Percentiles rank a stretch among this genome's conserved stretches.
Conservation (phyloP, 2,888 invertebrate species). For the Ganaspis brasiliensis region DNA sequence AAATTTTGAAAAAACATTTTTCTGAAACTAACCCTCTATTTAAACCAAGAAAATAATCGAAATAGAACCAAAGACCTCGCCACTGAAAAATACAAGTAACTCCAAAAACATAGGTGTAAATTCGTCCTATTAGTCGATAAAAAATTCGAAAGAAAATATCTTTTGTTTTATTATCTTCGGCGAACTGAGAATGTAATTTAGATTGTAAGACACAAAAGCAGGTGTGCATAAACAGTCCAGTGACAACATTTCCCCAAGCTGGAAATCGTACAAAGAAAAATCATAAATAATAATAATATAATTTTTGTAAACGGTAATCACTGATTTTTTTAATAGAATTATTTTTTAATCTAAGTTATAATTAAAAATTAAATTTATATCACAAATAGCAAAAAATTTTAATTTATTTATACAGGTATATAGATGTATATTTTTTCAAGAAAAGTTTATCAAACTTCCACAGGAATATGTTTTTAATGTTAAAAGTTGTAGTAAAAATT, state of each 20-base stretch:
- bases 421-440: no score
- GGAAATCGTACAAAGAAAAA: constrained; percentile 77
- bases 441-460: no score
- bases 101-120: constrained; percentile 82
- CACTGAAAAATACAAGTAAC: constrained; percentile 82
- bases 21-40: constrained; percentile 44
- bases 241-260: constrained; percentile 77
- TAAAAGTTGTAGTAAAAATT: background rate
- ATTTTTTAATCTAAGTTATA: no score
- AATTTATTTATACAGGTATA: no score
- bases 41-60: constrained; percentile 57
- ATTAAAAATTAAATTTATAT: no score
- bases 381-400: no score
- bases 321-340: background rate
- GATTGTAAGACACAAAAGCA: constrained; percentile 81
- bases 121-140: constrained; percentile 65
- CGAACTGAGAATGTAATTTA: constrained; percentile 63
- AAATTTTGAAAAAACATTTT: background rate
- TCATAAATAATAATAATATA: background rate
- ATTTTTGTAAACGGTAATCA: no score
- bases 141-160: constrained; percentile 43
- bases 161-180: constrained; percentile 55
- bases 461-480: no score
- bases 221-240: constrained; percentile 83
- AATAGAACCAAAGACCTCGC: constrained; percentile 82